phyloP scores from a whole-genome alignment of 2,888 invertebrate species.

The Polyommatus iphigenia region DNA sequence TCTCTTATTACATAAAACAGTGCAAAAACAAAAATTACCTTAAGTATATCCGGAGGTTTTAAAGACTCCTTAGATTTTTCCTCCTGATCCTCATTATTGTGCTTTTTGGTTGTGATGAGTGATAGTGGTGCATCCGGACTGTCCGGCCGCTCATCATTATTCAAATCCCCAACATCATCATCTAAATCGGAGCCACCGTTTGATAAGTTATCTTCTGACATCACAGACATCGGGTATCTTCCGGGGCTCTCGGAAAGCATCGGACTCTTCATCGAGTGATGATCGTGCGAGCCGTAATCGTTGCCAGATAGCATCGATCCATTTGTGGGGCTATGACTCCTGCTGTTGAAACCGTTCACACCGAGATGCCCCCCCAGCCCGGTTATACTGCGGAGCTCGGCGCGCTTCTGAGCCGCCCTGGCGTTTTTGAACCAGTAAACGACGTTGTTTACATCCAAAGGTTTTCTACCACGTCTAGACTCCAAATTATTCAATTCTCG shows the following conservation, averaged over 20 bases:
- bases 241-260: conserved; percentile 79
- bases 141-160: conserved; percentile 79
- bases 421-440: conserved; percentile 99
- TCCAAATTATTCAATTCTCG: conserved; percentile 95
- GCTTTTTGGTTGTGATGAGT: conserved; percentile 82
- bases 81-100: conserved; percentile 67
- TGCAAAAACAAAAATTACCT: conserved; percentile 53
- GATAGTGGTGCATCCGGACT: conserved; percentile 86
- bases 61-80: conserved; percentile 74
- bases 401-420: conserved; percentile 95
- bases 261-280: conserved; percentile 83
- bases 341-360: conserved; percentile 83
- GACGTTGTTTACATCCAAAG: conserved; percentile 96
- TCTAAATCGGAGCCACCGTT: conserved; percentile 84
- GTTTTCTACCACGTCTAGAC: conserved; percentile 94
- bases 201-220: conserved; percentile 84
- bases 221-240: conserved; percentile 82
- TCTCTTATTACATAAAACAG: neutral
- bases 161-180: conserved; percentile 82
- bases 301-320: conserved; percentile 82
- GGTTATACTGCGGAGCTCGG: conserved; percentile 86
- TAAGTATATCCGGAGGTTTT: conserved; percentile 76
- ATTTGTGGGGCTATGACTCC: conserved; percentile 83
- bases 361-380: conserved; percentile 81
- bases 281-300: conserved; percentile 80